Evolutionary conservation across 2,113 vertebrate genomes (phyloP).

Genomic region (Heterotilapia buettikoferi): DNA sequence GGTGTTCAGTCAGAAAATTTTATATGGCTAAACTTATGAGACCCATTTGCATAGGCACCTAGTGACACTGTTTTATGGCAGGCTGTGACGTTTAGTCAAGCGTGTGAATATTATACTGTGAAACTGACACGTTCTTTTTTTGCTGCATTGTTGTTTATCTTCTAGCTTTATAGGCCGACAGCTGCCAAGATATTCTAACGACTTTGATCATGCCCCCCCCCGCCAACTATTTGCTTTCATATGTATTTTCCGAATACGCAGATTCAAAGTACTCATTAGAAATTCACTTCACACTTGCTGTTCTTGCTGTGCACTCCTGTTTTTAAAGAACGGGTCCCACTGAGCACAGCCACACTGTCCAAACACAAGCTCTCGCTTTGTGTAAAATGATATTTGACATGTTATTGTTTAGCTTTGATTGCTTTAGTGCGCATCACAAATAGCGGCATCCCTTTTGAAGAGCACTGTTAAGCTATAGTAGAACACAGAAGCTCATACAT

Average conservation of each 20-base stretch:
- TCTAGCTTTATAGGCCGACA: neutral
- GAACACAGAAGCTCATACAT: slow-evolving; percentile 41
- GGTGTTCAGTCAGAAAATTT: neutral
- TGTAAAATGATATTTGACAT: slow-evolving; percentile 21
- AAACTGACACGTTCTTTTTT: neutral
- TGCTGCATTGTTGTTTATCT: neutral
- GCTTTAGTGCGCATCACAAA: slow-evolving; percentile 27
- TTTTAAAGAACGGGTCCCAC: neutral
- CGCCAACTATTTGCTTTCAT: neutral
- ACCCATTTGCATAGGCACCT: slow-evolving; percentile 25
- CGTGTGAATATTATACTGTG: neutral
- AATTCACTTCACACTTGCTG: neutral
- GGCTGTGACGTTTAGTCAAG: neutral
- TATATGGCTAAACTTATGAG: neutral
- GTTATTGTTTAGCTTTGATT: slow-evolving; percentile 39
- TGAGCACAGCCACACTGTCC: neutral
- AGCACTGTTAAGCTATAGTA: slow-evolving; percentile 25
- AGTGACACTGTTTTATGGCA: neutral
- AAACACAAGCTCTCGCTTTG: slow-evolving; percentile 1
- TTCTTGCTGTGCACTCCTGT: neutral
- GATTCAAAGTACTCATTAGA: neutral
- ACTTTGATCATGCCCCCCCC: neutral
- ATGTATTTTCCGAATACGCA: neutral
- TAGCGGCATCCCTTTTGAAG: slow-evolving; percentile 18
- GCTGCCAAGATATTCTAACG: neutral